These are phyloP conservation scores for Chelon auratus DNA, from an alignment of 2,797 vertebrate species.

Conservation along the genomic window DNA sequence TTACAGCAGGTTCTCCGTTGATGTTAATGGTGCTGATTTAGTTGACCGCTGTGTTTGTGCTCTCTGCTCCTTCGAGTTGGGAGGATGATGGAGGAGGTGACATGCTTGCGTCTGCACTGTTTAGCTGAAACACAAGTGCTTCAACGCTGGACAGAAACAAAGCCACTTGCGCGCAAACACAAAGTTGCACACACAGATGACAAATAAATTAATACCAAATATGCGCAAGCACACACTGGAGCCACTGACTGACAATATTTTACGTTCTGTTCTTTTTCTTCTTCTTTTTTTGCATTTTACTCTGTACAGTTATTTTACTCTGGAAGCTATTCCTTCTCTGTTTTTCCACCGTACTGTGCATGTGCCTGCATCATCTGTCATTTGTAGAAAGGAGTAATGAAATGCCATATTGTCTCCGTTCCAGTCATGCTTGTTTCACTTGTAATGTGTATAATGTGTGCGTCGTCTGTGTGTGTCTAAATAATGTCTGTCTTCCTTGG, in stretches of 20 bases:
- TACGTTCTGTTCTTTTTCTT: not conserved
- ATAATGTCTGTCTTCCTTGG: conserved; percentile 17
- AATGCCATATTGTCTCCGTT: conserved; percentile 2
- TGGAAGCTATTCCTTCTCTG: not conserved
- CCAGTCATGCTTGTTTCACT: conserved; percentile 1
- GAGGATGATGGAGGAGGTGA: conserved; percentile 66
- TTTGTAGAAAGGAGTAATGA: conserved; percentile 8
- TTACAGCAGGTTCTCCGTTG: conserved; percentile 40
- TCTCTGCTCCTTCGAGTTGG: conserved; percentile 22
- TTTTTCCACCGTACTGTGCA: not conserved
- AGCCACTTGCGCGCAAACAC: conserved; percentile 14
- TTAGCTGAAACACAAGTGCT: conserved; percentile 69
- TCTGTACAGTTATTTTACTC: no score
- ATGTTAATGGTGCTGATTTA: conserved; percentile 55
- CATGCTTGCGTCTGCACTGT: conserved; percentile 62
- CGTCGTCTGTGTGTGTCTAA: conserved; percentile 2
- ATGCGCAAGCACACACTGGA: not conserved
- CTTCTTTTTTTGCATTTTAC: not conserved
- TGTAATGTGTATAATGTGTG: not conserved
- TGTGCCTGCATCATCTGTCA: not conserved
- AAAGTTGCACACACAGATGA: conserved; percentile 14
- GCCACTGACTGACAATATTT: not conserved
- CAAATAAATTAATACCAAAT: conserved; percentile 13
- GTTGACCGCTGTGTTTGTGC: conserved; percentile 55
- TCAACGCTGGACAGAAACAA: conserved; percentile 39